Evolutionary conservation across 1,140 invertebrate species (phyloP).

Genomic region (Panagrolaimus sp.): DNA sequence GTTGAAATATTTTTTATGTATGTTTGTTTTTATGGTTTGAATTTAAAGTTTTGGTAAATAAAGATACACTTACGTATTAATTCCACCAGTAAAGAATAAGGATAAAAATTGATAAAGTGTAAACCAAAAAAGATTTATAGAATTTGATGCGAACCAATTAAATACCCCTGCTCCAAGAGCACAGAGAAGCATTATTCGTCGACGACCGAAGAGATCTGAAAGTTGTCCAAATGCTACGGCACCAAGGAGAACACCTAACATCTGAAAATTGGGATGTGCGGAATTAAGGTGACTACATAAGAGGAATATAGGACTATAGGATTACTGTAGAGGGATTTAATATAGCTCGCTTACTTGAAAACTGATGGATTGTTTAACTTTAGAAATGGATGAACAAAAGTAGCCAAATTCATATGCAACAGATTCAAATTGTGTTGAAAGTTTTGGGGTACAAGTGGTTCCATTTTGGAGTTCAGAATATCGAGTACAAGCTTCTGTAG

Average conservation of each 20-base stretch:
- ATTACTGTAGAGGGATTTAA: too few relatives aligned
- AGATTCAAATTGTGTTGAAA: constrained; percentile 4
- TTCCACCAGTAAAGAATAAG: constrained; percentile 49
- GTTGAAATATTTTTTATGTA: too few relatives aligned
- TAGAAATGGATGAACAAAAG: not conserved
- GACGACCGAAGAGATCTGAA: constrained; percentile 18
- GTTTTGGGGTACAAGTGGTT: not conserved
- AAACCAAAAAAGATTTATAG: constrained; percentile 27
- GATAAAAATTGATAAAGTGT: constrained; percentile 32
- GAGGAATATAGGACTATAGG: too few relatives aligned
- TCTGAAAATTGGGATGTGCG: not conserved
- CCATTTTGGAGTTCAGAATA: not conserved
- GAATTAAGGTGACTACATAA: too few relatives aligned
- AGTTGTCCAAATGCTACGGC: not conserved
- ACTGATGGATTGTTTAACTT: not conserved
- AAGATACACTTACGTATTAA: constrained; percentile 22
- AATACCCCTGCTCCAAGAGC: constrained; percentile 40
- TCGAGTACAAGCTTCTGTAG: not conserved
- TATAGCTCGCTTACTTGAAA: too few relatives aligned
- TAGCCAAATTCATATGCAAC: not conserved
- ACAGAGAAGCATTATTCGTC: constrained; percentile 17
- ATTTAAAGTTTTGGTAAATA: not conserved
- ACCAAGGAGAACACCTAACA: not conserved
- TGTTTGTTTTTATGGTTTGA: too few relatives aligned
- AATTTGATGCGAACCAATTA: constrained; percentile 28